Percentiles rank a stretch among this genome's conserved stretches.
Evolutionary conservation across 2,797 vertebrate genomes (phyloP).

Genomic region (Xyrichtys novacula): DNA sequence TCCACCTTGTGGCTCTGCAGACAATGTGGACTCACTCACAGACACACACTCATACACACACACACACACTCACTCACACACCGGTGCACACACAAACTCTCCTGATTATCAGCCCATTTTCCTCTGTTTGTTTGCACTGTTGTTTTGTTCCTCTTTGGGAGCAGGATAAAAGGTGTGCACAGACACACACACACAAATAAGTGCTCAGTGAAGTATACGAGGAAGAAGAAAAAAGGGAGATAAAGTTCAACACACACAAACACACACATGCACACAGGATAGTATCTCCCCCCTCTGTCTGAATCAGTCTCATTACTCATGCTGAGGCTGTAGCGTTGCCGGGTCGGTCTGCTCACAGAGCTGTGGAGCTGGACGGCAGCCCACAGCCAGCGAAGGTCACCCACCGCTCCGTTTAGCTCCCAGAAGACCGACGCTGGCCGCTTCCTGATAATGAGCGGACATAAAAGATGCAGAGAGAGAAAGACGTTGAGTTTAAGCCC

Average conservation of each 20-base stretch:
- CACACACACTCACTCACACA: conserved; percentile 12
- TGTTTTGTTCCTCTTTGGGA: conserved; percentile 53
- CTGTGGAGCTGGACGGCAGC: conserved; percentile 71
- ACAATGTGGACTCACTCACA: conserved; percentile 33
- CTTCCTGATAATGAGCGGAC: conserved; percentile 55
- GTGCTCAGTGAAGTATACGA: conserved; percentile 24
- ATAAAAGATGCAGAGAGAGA: conserved; percentile 37
- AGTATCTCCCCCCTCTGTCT: conserved; percentile 60
- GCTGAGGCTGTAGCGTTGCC: conserved; percentile 67
- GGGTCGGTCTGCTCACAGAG: conserved; percentile 64
- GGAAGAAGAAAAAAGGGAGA: conserved; percentile 39
- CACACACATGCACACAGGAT: conserved; percentile 43
- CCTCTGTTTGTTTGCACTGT: conserved; percentile 50
- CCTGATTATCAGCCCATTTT: conserved; percentile 62
- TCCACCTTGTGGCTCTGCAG: conserved; percentile 51
- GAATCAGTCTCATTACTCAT: conserved; percentile 80
- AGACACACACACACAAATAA: conserved; percentile 34
- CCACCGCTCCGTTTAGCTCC: conserved; percentile 70
- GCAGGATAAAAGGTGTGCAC: conserved; percentile 53
- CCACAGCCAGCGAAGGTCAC: conserved; percentile 78
- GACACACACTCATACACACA: not conserved
- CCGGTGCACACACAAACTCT: conserved; percentile 3
- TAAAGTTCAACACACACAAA: conserved; percentile 48
- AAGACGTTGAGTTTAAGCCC: conserved; percentile 21
- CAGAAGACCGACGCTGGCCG: conserved; percentile 44